Evolutionary conservation across 2,797 vertebrate genomes (phyloP), one percentile per base, ranked within the genome.

Genomic region (Oceanodroma leucorhoa): DNA sequence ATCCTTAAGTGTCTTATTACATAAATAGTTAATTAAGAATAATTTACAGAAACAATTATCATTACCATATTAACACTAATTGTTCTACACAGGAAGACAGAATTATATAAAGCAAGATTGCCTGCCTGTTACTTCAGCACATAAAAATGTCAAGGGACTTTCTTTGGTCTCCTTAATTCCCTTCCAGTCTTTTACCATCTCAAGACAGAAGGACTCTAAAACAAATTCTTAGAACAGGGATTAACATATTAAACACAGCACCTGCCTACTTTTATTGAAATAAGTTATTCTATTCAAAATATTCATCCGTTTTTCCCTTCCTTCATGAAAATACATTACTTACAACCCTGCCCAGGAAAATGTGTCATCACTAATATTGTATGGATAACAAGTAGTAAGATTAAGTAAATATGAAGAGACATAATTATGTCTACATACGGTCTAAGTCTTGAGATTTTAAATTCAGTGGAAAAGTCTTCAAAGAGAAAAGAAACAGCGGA

Each of bases 11-110:
- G 72, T 87, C 94, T 92, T 96, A 94, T 91, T 96, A 89, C 78
- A 94, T 94, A 96, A 96, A 96, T 81, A 93, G 92, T 96, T 96
- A 97, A 96, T 95, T 95, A 95, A 96, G 95, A 95, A 89, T 95
- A 95, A 95, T 95, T 96, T 96, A 96, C 87, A 94, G 96, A 93
- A 96, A 95, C 92, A 84, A 96, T 96, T 94, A 96, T 92, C 88
- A 77, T 94, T 92, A 96, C 88, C 88, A 81, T 89, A 96, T 94
- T 95, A 96, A 78, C 93, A 78, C 81, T 95, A 94, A 95, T 94
- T 95, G 96, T 96, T 95, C 93, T 87, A 95, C 90, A 60, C 82
- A 92, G 93, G 87, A 96, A 96, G 93, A 93, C 60, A 61, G 78
- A 80, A 94, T 60, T 93, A 71, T 85, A 71, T 27, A 61, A 89